Evolutionary conservation across 2,113 vertebrate genomes (phyloP).

Genomic region (Menidia beryllina): DNA sequence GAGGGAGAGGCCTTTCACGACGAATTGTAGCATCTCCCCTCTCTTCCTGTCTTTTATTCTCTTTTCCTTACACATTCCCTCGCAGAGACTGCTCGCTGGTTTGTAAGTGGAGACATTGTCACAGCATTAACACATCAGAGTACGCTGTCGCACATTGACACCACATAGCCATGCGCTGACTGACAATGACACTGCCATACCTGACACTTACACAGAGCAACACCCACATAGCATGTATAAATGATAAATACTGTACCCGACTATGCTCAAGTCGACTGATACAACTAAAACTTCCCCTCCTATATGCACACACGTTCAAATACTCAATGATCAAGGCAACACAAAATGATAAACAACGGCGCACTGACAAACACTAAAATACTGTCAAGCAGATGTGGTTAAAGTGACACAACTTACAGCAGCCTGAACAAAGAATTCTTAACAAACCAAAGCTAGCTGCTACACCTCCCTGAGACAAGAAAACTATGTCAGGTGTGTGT

Average conservation of each 20-base stretch:
- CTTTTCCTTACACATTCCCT: neutral
- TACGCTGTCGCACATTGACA: slow-evolving; percentile 61
- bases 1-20: slow-evolving; percentile 69
- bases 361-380: slow-evolving; percentile 38
- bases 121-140: slow-evolving; percentile 50
- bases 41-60: neutral
- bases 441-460: slow-evolving; percentile 16
- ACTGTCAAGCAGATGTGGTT: slow-evolving; percentile 43
- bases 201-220: slow-evolving; percentile 36
- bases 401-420: slow-evolving; percentile 33
- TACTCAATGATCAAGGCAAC: slow-evolving; percentile 42
- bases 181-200: slow-evolving; percentile 50
- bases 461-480: slow-evolving; percentile 35
- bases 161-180: slow-evolving; percentile 32
- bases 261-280: slow-evolving; percentile 45
- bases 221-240: slow-evolving; percentile 50
- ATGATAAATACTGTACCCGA: slow-evolving; percentile 40
- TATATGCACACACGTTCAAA: slow-evolving; percentile 14
- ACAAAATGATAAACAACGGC: slow-evolving; percentile 42
- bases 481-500: slow-evolving; percentile 10
- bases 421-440: slow-evolving; percentile 23
- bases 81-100: slow-evolving; percentile 32
- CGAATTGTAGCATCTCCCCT: slow-evolving; percentile 66
- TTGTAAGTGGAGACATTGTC: slow-evolving; percentile 56
- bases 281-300: slow-evolving; percentile 11